Conservation (phyloP, 2,888 invertebrate genomes). For the Andrena chrysosceles region DNA sequence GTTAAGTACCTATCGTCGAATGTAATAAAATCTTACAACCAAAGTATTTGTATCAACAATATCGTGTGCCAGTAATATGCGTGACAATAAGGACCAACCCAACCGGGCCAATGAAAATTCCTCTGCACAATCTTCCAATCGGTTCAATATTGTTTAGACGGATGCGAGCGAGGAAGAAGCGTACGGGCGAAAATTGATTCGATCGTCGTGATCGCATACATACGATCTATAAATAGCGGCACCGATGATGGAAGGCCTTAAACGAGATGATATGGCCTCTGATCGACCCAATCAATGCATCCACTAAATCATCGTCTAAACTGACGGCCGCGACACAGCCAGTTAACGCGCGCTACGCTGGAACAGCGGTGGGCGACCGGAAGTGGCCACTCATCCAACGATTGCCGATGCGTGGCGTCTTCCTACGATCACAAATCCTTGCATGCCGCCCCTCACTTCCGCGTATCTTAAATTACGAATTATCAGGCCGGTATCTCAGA, state of each 20-base stretch:
- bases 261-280: slow-evolving; percentile 84
- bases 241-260: slow-evolving; percentile 83
- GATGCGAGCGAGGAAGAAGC: slow-evolving; percentile 42
- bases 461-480: background rate
- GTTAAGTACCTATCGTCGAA: no score
- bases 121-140: slow-evolving; percentile 77
- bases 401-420: slow-evolving; percentile 83
- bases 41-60: background rate
- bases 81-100: no score
- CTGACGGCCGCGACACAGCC: slow-evolving; percentile 82
- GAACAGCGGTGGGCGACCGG: slow-evolving; percentile 83
- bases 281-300: slow-evolving; percentile 85
- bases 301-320: slow-evolving; percentile 85
- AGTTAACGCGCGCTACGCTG: slow-evolving; percentile 74
- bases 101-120: background rate
- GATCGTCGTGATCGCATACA: slow-evolving; percentile 76
- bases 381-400: slow-evolving; percentile 84
- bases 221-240: slow-evolving; percentile 82
- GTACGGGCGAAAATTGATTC: slow-evolving; percentile 80
- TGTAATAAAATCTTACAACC: background rate
- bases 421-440: slow-evolving; percentile 74
- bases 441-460: slow-evolving; percentile 30
- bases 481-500: background rate
- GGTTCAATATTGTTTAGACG: slow-evolving; percentile 58
- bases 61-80: background rate